These are phyloP conservation scores for Melanotaenia nigrans DNA, from an alignment of 2,797 vertebrate genomes.

Conservation along the genomic window DNA sequence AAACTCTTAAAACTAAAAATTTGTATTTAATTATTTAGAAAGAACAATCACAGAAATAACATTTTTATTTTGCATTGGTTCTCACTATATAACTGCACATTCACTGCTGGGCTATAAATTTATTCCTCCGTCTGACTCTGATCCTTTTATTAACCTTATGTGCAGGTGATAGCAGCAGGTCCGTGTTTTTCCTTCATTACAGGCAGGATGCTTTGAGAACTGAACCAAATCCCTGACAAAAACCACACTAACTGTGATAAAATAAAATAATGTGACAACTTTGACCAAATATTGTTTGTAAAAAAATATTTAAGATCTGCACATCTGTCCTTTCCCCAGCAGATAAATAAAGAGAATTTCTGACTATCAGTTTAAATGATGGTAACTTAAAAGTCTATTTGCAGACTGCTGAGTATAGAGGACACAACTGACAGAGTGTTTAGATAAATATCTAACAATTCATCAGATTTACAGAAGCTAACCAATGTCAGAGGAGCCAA, in stretches of 20 bases:
- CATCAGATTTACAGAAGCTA: not conserved
- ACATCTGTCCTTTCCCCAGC: constrained; percentile 5
- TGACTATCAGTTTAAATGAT: constrained; percentile 2
- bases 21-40: not conserved
- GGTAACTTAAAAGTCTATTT: constrained; percentile 6
- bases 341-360: constrained; percentile 1
- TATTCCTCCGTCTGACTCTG: not conserved
- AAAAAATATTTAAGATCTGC: not conserved
- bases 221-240: constrained; percentile 6
- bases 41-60: not conserved
- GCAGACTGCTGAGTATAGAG: constrained; percentile 6
- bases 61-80: not conserved
- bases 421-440: not conserved
- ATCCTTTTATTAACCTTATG: not conserved
- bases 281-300: constrained; percentile 12
- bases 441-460: constrained; percentile 2
- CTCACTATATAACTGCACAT: not conserved
- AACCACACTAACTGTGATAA: constrained; percentile 8
- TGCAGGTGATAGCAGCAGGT: not conserved
- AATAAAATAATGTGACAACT: constrained; percentile 17
- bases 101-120: not conserved
- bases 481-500: not conserved
- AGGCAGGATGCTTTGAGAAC: not conserved
- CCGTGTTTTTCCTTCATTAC: constrained; percentile 4
- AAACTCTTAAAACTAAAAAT: not conserved